These are phyloP conservation scores for Diplosoma virens DNA, from an alignment of 23 tunicate genomes.

Conservation along the genomic window DNA sequence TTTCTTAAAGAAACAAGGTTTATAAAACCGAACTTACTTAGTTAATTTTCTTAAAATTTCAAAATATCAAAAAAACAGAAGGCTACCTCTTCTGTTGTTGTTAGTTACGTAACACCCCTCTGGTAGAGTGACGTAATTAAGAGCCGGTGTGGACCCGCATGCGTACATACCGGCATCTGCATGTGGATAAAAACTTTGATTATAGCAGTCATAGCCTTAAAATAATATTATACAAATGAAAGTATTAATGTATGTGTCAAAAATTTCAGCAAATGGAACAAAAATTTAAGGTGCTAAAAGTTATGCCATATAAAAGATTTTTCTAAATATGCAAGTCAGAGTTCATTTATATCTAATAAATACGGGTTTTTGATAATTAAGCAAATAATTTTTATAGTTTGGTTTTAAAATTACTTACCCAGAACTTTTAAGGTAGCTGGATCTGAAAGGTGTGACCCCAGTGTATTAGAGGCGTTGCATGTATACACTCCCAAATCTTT, in stretches of 20 bases:
- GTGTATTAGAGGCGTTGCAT: constrained; percentile 75
- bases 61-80: background rate
- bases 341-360: too few relatives aligned
- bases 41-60: background rate
- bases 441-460: constrained; percentile 68
- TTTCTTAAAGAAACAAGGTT: too few relatives aligned
- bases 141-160: constrained; percentile 64
- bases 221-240: too few relatives aligned
- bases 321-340: too few relatives aligned
- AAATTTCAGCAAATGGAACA: too few relatives aligned
- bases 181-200: background rate
- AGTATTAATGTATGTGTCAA: too few relatives aligned
- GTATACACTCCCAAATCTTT: constrained; percentile 59
- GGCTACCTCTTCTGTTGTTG: background rate
- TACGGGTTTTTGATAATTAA: too few relatives aligned
- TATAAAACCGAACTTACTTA: background rate
- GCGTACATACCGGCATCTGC: constrained; percentile 61
- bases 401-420: constrained; percentile 70
- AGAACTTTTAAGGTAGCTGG: constrained; percentile 45
- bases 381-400: too few relatives aligned
- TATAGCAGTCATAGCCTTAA: too few relatives aligned
- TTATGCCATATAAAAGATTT: too few relatives aligned
- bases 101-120: constrained; percentile 64
- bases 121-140: constrained; percentile 56
- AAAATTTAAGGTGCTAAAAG: too few relatives aligned